Evolutionary conservation across 1,140 invertebrate species (phyloP).

Genomic region (Monomorium pharaonis): DNA sequence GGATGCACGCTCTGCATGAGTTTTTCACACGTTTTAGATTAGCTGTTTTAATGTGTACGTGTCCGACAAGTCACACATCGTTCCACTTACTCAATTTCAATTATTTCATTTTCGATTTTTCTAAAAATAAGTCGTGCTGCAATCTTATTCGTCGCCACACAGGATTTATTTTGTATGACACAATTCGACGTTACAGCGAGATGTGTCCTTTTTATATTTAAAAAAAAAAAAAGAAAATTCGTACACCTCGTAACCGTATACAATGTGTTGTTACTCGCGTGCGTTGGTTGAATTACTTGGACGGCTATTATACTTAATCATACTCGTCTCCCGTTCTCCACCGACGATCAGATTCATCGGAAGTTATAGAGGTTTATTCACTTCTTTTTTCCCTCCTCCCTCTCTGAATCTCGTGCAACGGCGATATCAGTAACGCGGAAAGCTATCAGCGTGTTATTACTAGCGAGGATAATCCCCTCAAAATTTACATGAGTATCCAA

Average conservation of each 20-base stretch:
- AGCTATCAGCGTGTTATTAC: slow-evolving; percentile 59
- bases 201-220: not conserved
- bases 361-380: slow-evolving; percentile 55
- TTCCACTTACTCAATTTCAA: not conserved
- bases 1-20: not conserved
- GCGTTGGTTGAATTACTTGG: slow-evolving; percentile 57
- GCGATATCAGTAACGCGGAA: slow-evolving; percentile 41
- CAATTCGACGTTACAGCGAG: not conserved
- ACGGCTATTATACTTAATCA: slow-evolving; percentile 58
- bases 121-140: not conserved
- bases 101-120: not conserved
- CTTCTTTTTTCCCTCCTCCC: not conserved
- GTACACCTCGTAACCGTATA: not conserved
- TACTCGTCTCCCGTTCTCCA: slow-evolving; percentile 48
- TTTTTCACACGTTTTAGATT: not conserved
- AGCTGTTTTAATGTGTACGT: not conserved
- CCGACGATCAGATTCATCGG: slow-evolving; percentile 56
- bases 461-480: slow-evolving; percentile 28
- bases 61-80: not conserved
- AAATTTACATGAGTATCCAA: slow-evolving; percentile 63
- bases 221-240: too few relatives aligned
- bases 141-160: not conserved
- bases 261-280: slow-evolving; percentile 53
- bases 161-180: not conserved
- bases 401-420: not conserved